Evolutionary conservation across 1,140 invertebrate species (phyloP), one percentile per base, ranked within the genome.

Genomic region (Paralvinella palmiformis): DNA sequence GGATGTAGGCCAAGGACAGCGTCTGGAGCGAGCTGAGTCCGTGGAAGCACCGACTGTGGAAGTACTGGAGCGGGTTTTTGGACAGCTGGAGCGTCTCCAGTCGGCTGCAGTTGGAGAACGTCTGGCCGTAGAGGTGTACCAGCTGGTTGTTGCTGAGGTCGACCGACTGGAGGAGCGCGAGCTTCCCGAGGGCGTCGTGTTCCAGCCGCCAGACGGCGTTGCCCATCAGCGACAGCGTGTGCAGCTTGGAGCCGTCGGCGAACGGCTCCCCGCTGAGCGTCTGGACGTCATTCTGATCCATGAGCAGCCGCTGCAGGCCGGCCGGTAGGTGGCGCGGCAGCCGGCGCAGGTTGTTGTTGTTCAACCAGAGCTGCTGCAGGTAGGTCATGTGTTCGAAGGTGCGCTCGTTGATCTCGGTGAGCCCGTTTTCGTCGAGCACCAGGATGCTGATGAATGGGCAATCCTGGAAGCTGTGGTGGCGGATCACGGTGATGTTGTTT

Each of bases 401-500:
- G 69, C 94, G 91, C 29, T 92, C 89, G 76, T 94, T 91, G 2
- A 95, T 85, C 1, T 84, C 81, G 44, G 78, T 79, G 31, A 95
- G 84, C 63, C 84, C 81, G 72, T 94, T 94, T 50, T 88, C 84
- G 22, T 89, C 88, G 37, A 95, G 85, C 72, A 91, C 88, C 33
- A 96, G 73, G n/a, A 88, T 84, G 64, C 88, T 87, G 13, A 95
- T 75, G 27, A 93, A 79, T 0, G 89, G 90, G 76, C 92, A 94
- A 63, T 89, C 90, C 72, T 93, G 90, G 55, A 95, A 83, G 71
- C 94, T 91, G n/a, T 91, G 90, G 69, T 89, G 86, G 44, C 86
- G 84, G 20, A 96, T 87, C 0, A 84, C 81, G 56, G 83, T 85
- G 44, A 91, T 83, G 69, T 84, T 85, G 73, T 94, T 95, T 17